Evolutionary conservation across 2,888 invertebrate genomes (phyloP).

Genomic region (Leucoma salicis): DNA sequence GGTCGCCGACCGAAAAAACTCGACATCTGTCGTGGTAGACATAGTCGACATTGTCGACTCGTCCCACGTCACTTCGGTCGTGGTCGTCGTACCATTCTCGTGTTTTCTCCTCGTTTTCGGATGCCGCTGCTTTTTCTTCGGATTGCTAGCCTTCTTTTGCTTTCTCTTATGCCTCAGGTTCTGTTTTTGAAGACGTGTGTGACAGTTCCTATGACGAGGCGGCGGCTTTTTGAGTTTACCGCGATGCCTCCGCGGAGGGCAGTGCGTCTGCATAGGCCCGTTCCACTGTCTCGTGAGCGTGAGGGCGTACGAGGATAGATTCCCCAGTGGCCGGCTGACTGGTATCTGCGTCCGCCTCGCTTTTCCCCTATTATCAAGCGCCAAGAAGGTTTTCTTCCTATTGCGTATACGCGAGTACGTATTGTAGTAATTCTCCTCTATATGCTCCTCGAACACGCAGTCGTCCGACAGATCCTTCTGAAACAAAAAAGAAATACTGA

Average conservation of each 20-base stretch:
- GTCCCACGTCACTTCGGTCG: slow-evolving; percentile 73
- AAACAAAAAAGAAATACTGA: slow-evolving; percentile 76
- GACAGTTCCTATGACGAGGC: slow-evolving; percentile 70
- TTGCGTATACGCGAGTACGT: slow-evolving; percentile 88
- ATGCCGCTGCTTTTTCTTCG: slow-evolving; percentile 78
- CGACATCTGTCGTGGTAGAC: slow-evolving; percentile 77
- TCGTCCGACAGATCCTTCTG: slow-evolving; percentile 93
- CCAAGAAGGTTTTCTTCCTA: slow-evolving; percentile 88
- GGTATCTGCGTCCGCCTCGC: slow-evolving; percentile 88
- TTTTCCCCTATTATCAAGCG: slow-evolving; percentile 87
- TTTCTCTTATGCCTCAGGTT: slow-evolving; percentile 71
- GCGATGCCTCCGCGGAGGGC: slow-evolving; percentile 65
- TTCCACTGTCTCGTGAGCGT: slow-evolving; percentile 76
- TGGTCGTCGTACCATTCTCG: slow-evolving; percentile 72
- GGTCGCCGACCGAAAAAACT: slow-evolving; percentile 82
- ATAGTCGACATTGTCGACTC: slow-evolving; percentile 78
- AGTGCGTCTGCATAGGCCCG: slow-evolving; percentile 58
- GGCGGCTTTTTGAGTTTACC: slow-evolving; percentile 71
- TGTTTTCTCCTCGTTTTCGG: slow-evolving; percentile 80
- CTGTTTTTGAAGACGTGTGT: slow-evolving; percentile 73
- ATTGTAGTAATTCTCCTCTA: slow-evolving; percentile 92
- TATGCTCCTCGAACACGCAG: slow-evolving; percentile 93
- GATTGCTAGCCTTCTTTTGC: slow-evolving; percentile 75
- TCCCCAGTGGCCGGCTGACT: slow-evolving; percentile 85
- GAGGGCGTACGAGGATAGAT: slow-evolving; percentile 88